Conservation (phyloP, 2,113 vertebrate species). For the Eulacestoma nigropectus region DNA sequence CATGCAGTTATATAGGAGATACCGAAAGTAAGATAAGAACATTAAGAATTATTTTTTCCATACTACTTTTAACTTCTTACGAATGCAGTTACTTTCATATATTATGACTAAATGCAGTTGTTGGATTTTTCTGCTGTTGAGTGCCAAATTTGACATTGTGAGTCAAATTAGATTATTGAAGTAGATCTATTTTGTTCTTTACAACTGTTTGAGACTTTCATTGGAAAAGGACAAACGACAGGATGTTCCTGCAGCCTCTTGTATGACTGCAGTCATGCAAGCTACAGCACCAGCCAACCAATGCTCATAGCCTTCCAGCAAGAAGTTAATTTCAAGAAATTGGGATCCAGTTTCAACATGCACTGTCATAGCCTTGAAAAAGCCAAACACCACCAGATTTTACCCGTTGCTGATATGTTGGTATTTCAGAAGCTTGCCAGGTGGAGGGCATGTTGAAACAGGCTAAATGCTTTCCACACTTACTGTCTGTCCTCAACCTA, state of each 20-base stretch:
- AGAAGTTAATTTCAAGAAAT: not conserved
- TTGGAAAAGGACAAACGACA: not conserved
- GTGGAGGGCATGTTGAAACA: not conserved
- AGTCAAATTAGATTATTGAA: not conserved
- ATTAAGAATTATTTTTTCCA: not conserved
- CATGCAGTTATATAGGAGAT: not conserved
- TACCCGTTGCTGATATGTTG: not conserved
- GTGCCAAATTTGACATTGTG: not conserved
- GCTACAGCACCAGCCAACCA: not conserved
- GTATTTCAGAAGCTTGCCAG: not conserved
- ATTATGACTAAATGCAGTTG: not conserved
- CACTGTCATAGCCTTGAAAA: not conserved
- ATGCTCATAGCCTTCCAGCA: not conserved
- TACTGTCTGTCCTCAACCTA: not conserved
- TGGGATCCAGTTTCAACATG: not conserved
- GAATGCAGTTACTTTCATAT: not conserved
- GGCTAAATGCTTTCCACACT: not conserved
- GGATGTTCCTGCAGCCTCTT: not conserved
- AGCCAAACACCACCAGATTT: not conserved
- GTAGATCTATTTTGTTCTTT: not conserved
- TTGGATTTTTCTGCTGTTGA: not conserved
- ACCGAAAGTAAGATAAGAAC: constrained; percentile 32
- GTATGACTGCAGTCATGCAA: not conserved
- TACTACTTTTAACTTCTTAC: not conserved
- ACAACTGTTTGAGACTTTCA: not conserved